Evolutionary conservation across 2,797 vertebrate species (phyloP), one percentile per base, ranked within the genome.

Genomic region (Merluccius polli): DNA sequence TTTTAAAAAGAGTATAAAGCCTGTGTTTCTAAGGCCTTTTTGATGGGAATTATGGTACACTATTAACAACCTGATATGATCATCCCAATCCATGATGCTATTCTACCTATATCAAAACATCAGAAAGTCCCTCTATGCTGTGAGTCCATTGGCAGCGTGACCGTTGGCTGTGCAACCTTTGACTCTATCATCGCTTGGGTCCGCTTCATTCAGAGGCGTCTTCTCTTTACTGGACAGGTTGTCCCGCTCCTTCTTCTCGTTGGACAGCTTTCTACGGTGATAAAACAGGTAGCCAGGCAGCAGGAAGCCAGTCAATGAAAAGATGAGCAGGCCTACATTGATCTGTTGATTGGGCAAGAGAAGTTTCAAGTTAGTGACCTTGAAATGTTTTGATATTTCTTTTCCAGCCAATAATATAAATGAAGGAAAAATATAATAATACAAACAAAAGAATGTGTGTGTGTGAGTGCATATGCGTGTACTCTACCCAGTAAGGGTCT

Each of bases 401-500:
- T 70, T 33, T 18, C 30, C 29, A 70, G 68, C 32, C n/a, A 16
- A 68, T 18, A 63, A 69, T 41, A 48, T 31, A 71, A 71, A n/a
- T 24, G 18, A 71, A 24, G 29, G 31, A n/a, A 73, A 31, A 30
- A 52, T 59, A 32, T n/a, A 30, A 21, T 33, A 71, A n/a, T 18
- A 71, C 16, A 32, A 18, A 5, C 3, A 69, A 29, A 3, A 67
- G 41, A 65, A n/a, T 73, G 31, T 69, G 36, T 74, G 71, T 27
- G 15, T 29, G 63, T 48, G 31, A 31, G 2, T 68, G 18, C 71
- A 10, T 48, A 2, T 41, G 16, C 15, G 33, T 75, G 24, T 72
- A 30, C 77, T 89, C 89, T 88, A 97, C 96, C 95, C 95, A 96
- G 86, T 95, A 95, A 32, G 95, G 92, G 76, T 96, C 88, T 75